These are phyloP conservation scores for Rambutsinella grinnellia DNA, from an alignment of 2,888 invertebrate genomes.

Conservation along the genomic window DNA sequence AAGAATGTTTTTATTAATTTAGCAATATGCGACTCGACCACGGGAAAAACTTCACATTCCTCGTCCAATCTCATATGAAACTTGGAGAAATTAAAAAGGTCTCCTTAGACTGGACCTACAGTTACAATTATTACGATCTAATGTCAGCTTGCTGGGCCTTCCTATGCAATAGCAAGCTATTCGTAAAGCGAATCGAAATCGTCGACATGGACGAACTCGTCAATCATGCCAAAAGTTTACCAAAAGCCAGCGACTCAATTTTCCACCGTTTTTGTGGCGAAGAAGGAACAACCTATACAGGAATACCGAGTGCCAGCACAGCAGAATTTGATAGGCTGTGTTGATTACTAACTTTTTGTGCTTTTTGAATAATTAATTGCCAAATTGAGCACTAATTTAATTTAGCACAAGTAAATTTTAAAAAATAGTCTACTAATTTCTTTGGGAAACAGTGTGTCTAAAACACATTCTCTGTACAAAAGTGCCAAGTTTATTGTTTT, in stretches of 20 bases:
- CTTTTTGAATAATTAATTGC: no score
- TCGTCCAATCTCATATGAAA: constrained; percentile 59
- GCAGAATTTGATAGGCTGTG: constrained; percentile 57
- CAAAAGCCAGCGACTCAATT: constrained; percentile 7
- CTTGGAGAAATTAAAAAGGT: constrained; percentile 57
- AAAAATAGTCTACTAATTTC: no score
- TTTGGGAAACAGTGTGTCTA: no score
- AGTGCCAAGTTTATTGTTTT: no score
- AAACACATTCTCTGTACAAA: no score
- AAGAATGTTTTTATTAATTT: constrained; percentile 4
- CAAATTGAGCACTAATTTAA: no score
- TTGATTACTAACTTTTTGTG: no score
- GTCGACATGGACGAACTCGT: constrained; percentile 61
- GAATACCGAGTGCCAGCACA: constrained; percentile 50
- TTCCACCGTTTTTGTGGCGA: constrained; percentile 60
- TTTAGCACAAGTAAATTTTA: no score
- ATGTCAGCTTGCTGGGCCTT: constrained; percentile 65
- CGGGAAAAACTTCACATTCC: constrained; percentile 62
- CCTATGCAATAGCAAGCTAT: constrained; percentile 61
- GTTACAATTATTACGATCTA: constrained; percentile 61
- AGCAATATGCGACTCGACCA: constrained; percentile 61
- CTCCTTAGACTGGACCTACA: constrained; percentile 62
- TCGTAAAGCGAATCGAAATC: constrained; percentile 61
- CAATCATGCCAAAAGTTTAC: constrained; percentile 15
- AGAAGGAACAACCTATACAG: constrained; percentile 62